A percentile compares a stretch with the other conserved stretches of the same genome.
Conservation (phyloP, 1,140 invertebrate species). For the Daktulosphaira vitifoliae region DNA sequence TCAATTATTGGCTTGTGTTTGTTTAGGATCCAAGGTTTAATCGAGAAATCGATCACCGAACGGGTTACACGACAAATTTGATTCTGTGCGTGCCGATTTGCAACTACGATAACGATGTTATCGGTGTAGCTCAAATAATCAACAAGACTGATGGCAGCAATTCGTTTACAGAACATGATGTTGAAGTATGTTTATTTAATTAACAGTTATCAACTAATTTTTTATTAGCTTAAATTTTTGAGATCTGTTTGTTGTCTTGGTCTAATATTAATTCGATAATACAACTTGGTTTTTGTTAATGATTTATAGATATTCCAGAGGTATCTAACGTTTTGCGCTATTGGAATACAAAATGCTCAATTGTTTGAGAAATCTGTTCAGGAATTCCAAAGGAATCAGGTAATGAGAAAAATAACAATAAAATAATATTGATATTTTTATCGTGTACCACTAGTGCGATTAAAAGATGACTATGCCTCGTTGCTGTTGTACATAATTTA, state of each 20-base stretch:
- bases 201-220: not conserved
- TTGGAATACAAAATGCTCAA: constrained; percentile 94
- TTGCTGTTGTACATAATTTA: no score
- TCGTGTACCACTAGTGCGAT: no score
- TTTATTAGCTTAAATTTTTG: not conserved
- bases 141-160: constrained; percentile 83
- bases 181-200: constrained; percentile 67
- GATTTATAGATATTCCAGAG: constrained; percentile 52
- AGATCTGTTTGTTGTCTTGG: no score
- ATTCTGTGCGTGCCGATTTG: constrained; percentile 93
- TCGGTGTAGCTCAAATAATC: constrained; percentile 94
- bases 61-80: constrained; percentile 83
- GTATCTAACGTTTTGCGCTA: constrained; percentile 93
- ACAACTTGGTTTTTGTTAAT: not conserved
- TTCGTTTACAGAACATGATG: constrained; percentile 80
- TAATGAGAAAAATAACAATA: constrained; percentile 40
- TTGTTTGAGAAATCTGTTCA: constrained; percentile 88
- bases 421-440: no score
- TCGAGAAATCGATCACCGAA: constrained; percentile 79
- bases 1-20: no score
- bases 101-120: constrained; percentile 90
- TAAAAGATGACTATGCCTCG: no score
- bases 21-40: constrained; percentile 75
- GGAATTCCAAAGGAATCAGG: constrained; percentile 89
- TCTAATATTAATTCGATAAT: no score